Evolutionary conservation across 2,888 invertebrate species (phyloP).

Genomic region (Strigamia crassipes): DNA sequence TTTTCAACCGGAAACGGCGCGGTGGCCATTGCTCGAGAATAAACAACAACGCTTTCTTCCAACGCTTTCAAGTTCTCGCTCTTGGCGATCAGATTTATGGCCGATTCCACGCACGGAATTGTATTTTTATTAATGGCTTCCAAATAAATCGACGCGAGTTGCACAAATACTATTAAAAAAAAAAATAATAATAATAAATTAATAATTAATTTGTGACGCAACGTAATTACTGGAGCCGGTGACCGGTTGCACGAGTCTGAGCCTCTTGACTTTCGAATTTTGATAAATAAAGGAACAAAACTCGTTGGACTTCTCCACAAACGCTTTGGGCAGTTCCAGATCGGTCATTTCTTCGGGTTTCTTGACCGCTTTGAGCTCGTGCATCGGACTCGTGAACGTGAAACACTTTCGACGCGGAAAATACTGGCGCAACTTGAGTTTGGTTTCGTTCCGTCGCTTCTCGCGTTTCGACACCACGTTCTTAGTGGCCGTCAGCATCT

Average conservation of each 20-base stretch:
- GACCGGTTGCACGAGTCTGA: neutral
- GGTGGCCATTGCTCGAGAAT: neutral
- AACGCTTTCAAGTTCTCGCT: neutral
- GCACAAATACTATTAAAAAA: neutral
- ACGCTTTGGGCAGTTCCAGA: neutral
- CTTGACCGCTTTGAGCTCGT: neutral
- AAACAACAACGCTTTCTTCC: neutral
- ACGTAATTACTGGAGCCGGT: constrained; percentile 16
- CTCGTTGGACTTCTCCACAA: neutral
- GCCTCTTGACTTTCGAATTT: neutral
- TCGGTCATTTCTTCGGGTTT: neutral
- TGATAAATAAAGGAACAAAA: neutral
- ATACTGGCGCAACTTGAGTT: neutral
- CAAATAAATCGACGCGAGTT: neutral
- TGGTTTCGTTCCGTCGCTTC: neutral
- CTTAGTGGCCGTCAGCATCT: neutral
- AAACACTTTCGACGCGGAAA: neutral
- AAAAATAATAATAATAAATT: neutral
- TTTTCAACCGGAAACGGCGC: neutral
- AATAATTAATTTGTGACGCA: too few species aligned
- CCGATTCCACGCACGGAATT: constrained; percentile 5
- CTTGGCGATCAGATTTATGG: neutral
- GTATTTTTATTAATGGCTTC: neutral
- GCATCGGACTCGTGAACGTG: neutral
- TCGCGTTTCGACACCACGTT: neutral